Conservation (phyloP, 1,140 invertebrate species). For the Bombus picipes region DNA sequence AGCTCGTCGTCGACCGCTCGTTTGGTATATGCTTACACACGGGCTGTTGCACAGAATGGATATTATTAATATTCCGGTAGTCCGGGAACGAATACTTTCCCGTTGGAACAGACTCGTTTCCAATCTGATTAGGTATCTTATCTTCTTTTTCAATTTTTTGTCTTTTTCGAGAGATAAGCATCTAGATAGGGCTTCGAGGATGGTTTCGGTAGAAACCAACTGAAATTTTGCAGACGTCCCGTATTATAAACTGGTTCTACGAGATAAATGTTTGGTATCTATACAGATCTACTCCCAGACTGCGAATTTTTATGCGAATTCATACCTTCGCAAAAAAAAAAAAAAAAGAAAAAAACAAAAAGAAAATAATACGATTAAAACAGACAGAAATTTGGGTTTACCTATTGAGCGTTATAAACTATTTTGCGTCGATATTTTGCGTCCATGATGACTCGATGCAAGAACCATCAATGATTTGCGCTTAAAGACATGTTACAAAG, state of each 20-base stretch:
- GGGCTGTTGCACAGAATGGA: neutral
- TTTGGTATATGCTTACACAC: neutral
- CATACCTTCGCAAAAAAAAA: too few species aligned
- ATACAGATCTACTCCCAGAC: neutral
- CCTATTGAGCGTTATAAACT: too few species aligned
- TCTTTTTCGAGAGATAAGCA: neutral
- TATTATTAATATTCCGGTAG: slow-evolving; percentile 2
- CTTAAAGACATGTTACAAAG: too few species aligned
- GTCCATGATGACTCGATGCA: too few species aligned
- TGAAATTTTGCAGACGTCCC: neutral
- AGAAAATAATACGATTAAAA: too few species aligned
- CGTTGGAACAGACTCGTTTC: neutral
- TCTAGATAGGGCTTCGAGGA: neutral
- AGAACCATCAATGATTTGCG: too few species aligned
- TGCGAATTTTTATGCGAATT: too few species aligned
- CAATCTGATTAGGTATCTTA: neutral
- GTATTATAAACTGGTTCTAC: neutral
- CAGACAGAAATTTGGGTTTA: too few species aligned
- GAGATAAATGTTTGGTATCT: neutral
- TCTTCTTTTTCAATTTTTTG: neutral
- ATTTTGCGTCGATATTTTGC: too few species aligned
- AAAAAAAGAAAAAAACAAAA: too few species aligned
- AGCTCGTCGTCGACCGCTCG: too few species aligned
- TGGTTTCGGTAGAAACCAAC: neutral
- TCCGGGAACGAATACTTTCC: neutral